phyloP scores from a whole-genome alignment of 2,888 invertebrate genomes.

The Flabesymbios commensalis region DNA sequence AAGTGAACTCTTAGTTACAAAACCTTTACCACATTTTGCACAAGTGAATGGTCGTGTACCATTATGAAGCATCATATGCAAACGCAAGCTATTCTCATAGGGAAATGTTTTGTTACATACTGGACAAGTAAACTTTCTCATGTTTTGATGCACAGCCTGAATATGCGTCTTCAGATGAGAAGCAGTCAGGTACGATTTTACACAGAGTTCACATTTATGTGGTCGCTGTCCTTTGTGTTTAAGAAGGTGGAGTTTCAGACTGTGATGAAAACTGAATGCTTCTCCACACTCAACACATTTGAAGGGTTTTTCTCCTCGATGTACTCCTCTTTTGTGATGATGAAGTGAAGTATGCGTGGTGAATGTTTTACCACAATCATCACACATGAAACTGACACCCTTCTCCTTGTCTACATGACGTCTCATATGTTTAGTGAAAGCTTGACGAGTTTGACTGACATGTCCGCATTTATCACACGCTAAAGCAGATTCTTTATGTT shows the following conservation, averaged over 20 bases:
- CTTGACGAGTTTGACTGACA: conserved; percentile 5
- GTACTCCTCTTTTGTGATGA: conserved; percentile 50
- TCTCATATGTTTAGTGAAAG: conserved; percentile 20
- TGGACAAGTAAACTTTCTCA: conserved; percentile 41
- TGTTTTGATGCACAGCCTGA: conserved; percentile 44
- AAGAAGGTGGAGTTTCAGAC: conserved; percentile 47
- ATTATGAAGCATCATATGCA: conserved; percentile 48
- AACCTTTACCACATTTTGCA: conserved; percentile 44
- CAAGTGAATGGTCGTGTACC: conserved; percentile 45
- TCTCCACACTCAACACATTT: conserved; percentile 47
- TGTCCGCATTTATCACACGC: background rate
- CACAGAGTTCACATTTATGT: conserved; percentile 44
- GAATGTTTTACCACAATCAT: conserved; percentile 47
- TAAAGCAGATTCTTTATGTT: background rate
- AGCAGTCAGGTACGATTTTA: conserved; percentile 51
- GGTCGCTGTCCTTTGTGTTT: conserved; percentile 50
- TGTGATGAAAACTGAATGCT: conserved; percentile 50
- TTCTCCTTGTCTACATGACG: conserved; percentile 14
- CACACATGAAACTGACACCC: conserved; percentile 34
- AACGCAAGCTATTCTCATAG: conserved; percentile 48
- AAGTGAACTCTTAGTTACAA: conserved; percentile 38
- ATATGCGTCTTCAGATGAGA: conserved; percentile 51
- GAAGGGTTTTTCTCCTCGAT: conserved; percentile 42
- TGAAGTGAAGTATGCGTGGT: conserved; percentile 45
- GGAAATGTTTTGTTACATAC: conserved; percentile 50